Base-by-base conservation (phyloP, 2,797 vertebrate genomes). In the Diglossa cyanea region DNA sequence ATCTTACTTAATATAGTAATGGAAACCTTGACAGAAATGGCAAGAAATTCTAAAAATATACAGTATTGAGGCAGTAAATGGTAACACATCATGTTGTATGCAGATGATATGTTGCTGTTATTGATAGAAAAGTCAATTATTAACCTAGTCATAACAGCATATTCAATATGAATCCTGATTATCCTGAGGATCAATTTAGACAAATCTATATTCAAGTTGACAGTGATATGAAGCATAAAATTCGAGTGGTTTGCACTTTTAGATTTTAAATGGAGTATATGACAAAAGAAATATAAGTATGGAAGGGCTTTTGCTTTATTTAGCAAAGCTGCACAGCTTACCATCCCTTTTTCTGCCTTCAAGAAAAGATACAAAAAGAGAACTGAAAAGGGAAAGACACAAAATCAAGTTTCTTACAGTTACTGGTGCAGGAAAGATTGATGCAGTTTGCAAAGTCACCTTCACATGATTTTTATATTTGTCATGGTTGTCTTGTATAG, bases 371-470 rank as follows among this genome's bases (percentile, higher is more conserved):
- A 53, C 1, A 50, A 53, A 81, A 86, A 60, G 17, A 48, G 1
- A 0, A 0, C 18, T 82, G 74, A 70, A 88, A 92, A 84, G 3
- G 1, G 35, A 83, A 83, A 48, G 19, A 55, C 13, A 57, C 8
- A 74, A 89, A 82, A 93, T 45, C 51, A 89, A 82, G 44, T 93
- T 94, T 93, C 21, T 74, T 79, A 57, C 13, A 61, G 19, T 85
- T 87, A 79, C 37, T 71, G 53, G 30, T 57, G 8, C 8, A 63
- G 62, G 60, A 76, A 95, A 79, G 57, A 85, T 44, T 82, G 86
- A 92, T 55, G 21, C 39, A 83, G 74, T 74, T 90, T 88, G 57
- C 83, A 96, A 96, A 95, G 93, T 95, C 95, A 96, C 92, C 95
- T 97, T 94, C 68, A 2, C 58, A 67, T 77, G 42, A 82, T 95